These are phyloP conservation scores for Strix aluco DNA, from an alignment of 2,113 vertebrate species.

Conservation along the genomic window DNA sequence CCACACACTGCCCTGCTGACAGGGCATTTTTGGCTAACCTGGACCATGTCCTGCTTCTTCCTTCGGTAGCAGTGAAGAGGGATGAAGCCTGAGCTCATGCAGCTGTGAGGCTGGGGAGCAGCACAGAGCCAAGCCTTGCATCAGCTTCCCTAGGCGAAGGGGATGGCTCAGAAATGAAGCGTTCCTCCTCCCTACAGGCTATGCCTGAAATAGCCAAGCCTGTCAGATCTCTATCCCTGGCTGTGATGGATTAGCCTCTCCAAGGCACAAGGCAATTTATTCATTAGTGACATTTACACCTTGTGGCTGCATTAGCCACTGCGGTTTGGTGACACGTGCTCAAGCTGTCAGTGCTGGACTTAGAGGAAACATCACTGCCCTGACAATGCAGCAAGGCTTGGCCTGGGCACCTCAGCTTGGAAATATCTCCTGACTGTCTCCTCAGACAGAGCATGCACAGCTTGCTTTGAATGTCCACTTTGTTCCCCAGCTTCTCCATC, in stretches of 20 bases:
- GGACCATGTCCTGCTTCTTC: background rate
- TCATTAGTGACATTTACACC: slow-evolving; percentile 67
- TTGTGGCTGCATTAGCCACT: slow-evolving; percentile 40
- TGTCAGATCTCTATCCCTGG: slow-evolving; percentile 7
- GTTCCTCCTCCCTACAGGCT: background rate
- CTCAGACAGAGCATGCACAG: background rate
- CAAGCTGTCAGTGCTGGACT: slow-evolving; percentile 19
- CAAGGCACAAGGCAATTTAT: slow-evolving; percentile 58
- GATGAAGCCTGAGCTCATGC: background rate
- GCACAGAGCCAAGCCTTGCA: background rate
- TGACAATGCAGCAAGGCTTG: background rate
- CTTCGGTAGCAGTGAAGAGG: background rate
- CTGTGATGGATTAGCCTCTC: slow-evolving; percentile 11
- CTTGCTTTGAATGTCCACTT: background rate
- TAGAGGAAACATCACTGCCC: background rate
- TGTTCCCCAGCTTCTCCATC: background rate
- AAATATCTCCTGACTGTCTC: background rate
- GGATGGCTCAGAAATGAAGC: background rate
- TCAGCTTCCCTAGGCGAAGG: background rate
- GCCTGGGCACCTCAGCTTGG: background rate
- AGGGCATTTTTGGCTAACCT: background rate
- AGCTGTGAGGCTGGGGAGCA: background rate
- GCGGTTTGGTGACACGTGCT: slow-evolving; percentile 16
- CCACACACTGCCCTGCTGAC: background rate
- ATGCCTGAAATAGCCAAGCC: slow-evolving; percentile 36